Base-by-base conservation (phyloP, 2,888 invertebrate species). In the Copidosoma aretas region DNA sequence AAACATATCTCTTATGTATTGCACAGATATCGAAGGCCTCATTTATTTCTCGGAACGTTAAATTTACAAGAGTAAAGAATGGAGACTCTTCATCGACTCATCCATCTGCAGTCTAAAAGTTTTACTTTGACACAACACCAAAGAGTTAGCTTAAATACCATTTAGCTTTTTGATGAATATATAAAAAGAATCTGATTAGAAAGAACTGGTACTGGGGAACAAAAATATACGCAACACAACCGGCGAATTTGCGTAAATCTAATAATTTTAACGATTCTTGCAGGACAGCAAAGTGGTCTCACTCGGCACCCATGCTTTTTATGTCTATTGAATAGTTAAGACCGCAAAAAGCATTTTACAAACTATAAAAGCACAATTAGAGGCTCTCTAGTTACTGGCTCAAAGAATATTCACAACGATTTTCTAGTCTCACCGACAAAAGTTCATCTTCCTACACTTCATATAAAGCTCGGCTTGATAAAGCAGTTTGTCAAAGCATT, bases 11-110 rank as follows among this genome's bases (percentile, higher is more conserved):
- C 32, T 32, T 5, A 5, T 32, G 8, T 32, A 32, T 8, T 5
- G 3, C 3, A 32, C 4, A n/a, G n/a, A n/a, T n/a, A n/a, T 32
- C 3, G 4, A 32, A 32, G 32, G 32, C 8, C 32, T 32, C 8
- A 32, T 32, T 5, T 5, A 5, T 32, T 3, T 32, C 8, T 32
- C 8, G 8, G 8, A 32, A 32, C 3, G 4, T 5, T 5, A 32
- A 5, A 32, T 8, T 58, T 65, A 65, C 22, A 24, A 43, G 19
- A 1, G 39, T 25, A 43, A 52, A 19, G 52, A 65, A 5, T 65
- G 58, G 64, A 58, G 64, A n/a, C 60, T 66, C 24, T 60, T 66
- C 53, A n/a, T 66, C 14, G 60, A 66, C 41, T 60, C 52, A n/a
- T 60, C 54, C 1, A 53, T 15, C 15, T 53, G 53, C 52, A 52